Conservation (phyloP, 2,113 vertebrate species). For the Mystacornis crossleyi region DNA sequence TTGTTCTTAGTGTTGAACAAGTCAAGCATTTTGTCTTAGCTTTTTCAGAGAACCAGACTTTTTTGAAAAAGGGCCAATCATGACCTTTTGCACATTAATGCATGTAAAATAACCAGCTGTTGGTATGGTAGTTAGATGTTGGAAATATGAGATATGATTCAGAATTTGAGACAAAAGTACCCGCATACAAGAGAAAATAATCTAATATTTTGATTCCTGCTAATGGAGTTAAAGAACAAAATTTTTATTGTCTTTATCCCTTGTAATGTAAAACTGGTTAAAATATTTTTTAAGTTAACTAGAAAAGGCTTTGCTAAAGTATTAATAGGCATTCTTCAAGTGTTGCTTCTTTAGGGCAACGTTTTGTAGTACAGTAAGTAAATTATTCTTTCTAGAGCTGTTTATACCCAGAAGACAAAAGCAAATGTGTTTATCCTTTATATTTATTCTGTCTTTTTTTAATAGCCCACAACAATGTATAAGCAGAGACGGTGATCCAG, state of each 20-base stretch:
- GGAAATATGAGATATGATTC: background rate
- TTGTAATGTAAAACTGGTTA: background rate
- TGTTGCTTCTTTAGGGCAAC: background rate
- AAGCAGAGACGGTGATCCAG: conserved; percentile 81
- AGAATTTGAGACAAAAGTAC: background rate
- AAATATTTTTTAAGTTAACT: background rate
- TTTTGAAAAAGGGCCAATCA: background rate
- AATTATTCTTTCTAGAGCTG: background rate
- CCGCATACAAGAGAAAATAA: background rate
- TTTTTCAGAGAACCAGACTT: background rate
- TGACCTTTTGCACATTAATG: background rate
- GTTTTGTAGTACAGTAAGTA: background rate
- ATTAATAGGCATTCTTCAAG: background rate
- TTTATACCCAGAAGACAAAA: conserved; percentile 39
- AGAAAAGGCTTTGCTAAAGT: background rate
- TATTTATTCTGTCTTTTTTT: conserved; percentile 20
- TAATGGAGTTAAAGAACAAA: background rate
- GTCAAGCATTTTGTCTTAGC: background rate
- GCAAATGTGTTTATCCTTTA: conserved; percentile 4
- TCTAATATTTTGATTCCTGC: background rate
- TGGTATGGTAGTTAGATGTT: background rate
- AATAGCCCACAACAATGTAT: conserved; percentile 77
- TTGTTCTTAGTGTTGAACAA: background rate
- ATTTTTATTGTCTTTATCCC: background rate
- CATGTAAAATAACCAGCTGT: background rate